Conservation (phyloP, 2,888 invertebrate genomes). For the Himalopsyche japonica region DNA sequence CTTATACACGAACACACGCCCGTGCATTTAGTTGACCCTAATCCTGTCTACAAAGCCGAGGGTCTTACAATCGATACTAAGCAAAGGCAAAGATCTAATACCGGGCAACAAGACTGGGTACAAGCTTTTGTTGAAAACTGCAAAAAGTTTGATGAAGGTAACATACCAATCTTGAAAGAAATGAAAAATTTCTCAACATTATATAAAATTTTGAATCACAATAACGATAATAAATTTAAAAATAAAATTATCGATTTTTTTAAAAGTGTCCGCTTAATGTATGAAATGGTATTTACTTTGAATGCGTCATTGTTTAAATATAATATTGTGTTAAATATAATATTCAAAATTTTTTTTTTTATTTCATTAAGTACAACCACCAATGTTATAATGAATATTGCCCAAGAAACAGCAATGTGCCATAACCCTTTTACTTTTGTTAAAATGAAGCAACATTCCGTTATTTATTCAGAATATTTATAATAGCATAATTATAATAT, state of each 20-base stretch:
- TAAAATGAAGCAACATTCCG: no score
- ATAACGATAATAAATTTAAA: neutral
- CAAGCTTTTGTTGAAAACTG: neutral
- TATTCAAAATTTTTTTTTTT: no score
- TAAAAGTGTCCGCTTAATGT: neutral
- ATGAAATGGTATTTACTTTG: no score
- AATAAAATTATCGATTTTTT: neutral
- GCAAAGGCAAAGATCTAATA: neutral
- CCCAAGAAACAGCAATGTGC: no score
- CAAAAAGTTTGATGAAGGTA: neutral
- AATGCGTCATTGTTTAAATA: no score
- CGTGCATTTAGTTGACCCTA: neutral
- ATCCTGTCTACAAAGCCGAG: neutral
- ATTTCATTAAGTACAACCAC: no score
- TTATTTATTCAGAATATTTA: no score
- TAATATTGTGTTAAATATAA: no score
- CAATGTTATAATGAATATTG: no score
- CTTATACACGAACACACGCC: neutral
- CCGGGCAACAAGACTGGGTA: neutral
- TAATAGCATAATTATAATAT: no score
- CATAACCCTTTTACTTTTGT: no score
- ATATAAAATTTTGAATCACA: neutral
- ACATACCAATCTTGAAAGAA: neutral
- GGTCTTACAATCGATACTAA: neutral
- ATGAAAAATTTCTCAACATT: no score